phyloP scores from a whole-genome alignment of 1,140 invertebrate species.

The Eulimnadia texana region DNA sequence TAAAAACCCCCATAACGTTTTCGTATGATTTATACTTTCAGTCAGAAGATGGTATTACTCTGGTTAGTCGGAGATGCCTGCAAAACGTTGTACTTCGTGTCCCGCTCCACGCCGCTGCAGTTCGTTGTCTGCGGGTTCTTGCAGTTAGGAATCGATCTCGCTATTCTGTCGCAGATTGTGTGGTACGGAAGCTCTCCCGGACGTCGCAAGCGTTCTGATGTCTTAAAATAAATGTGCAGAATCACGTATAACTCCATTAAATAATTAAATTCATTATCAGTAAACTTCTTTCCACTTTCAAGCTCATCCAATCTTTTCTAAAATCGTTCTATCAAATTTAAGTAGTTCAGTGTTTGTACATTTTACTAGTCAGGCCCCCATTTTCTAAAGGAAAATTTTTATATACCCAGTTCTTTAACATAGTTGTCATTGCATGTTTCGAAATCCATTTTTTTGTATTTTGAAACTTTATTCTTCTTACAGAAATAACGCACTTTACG shows the following conservation, averaged over 20 bases:
- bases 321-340: neutral
- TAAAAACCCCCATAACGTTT: neutral
- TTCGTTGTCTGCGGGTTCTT: constrained; percentile 90
- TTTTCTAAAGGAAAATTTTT: no score
- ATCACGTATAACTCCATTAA: neutral
- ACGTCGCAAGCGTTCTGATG: constrained; percentile 13
- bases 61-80: constrained; percentile 61
- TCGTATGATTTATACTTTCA: constrained; percentile 25
- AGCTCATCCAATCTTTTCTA: no score
- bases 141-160: constrained; percentile 49
- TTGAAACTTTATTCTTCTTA: no score
- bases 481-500: no score
- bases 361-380: no score
- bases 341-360: neutral
- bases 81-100: constrained; percentile 91
- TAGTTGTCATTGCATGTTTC: no score
- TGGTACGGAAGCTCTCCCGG: constrained; percentile 14
- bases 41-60: constrained; percentile 76
- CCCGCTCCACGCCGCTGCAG: constrained; percentile 76
- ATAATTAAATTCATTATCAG: no score
- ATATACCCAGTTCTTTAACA: no score
- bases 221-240: neutral
- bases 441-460: no score
- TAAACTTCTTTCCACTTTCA: no score
- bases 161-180: constrained; percentile 14